Evolutionary conservation across 1,140 invertebrate genomes (phyloP), one percentile per base, ranked within the genome.

Genomic region (Drosophila micromelanica): DNA sequence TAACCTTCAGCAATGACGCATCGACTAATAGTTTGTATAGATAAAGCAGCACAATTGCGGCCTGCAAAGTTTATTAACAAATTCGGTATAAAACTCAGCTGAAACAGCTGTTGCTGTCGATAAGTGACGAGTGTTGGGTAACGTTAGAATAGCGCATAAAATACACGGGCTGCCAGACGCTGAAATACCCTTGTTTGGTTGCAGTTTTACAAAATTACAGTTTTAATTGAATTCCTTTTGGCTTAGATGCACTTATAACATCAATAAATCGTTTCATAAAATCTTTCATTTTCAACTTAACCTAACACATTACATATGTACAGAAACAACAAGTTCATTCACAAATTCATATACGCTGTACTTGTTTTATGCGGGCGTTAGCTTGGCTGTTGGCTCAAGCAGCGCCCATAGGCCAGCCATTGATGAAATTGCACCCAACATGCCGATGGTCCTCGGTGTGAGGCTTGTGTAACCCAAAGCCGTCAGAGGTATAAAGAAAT

Each of bases 401-500:
- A 97, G 81, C 27, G 95, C 95, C 38, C 96, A 92, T 11, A 97
- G 92, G 27, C 96, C 96, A 65, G 96, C 94, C 20, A 95, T 54
- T 0, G 97, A 97, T 17, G 96, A 97, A 55, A 97, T 85, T 11
- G 96, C 93, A 12, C 97, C 97, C n/a, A 97, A 85, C 5, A 96
- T 65, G 23, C 97, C 97, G 71, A 97, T 93, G 46, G 94, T 93
- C 63, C 95, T 95, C 6, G 96, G 95, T 74, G 95, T 96, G 2
- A 97, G 91, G 75, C 95, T 95, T 0, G 95, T 93, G 87, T 95
- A 95, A 0, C 96, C 96, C 63, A 98, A 92, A 48, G 95, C 95
- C 57, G 96, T 95, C 46, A 98, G 92, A 1, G 97, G 97, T 84
- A 98, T 95, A 60, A 97, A 96, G 35, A 98, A 84, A 92, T 98